Evolutionary conservation across 2,113 vertebrate species (phyloP).

Genomic region (Pogonocichla stellata): DNA sequence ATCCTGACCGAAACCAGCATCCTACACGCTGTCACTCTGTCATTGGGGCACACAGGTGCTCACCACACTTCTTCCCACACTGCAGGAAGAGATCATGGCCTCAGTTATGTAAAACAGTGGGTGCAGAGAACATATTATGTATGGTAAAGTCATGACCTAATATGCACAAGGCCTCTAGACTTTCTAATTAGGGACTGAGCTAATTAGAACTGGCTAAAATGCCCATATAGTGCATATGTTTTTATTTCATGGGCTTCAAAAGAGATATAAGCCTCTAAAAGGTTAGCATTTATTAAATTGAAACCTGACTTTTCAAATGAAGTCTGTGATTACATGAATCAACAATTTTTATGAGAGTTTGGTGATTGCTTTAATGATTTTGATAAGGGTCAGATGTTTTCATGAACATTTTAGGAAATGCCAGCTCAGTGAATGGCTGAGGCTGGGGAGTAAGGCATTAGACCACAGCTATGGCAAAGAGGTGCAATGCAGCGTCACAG

Average conservation of each 20-base stretch:
- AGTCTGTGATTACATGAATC: not conserved
- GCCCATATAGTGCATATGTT: not conserved
- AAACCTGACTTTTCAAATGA: not conserved
- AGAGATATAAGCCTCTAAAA: not conserved
- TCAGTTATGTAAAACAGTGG: not conserved
- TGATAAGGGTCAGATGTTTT: not conserved
- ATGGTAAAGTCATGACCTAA: not conserved
- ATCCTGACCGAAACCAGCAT: constrained; percentile 15
- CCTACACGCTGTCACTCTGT: not conserved
- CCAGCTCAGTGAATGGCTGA: not conserved
- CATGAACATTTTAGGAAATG: not conserved
- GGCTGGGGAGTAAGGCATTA: not conserved
- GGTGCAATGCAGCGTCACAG: not conserved
- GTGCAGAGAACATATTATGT: not conserved
- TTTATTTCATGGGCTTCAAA: not conserved
- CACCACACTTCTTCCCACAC: not conserved
- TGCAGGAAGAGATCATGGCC: not conserved
- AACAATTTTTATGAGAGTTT: not conserved
- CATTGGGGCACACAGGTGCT: not conserved
- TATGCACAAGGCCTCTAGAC: not conserved
- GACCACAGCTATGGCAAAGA: not conserved
- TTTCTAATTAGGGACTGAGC: not conserved
- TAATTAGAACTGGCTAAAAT: not conserved
- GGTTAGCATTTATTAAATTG: not conserved
- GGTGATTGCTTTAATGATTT: not conserved